Conservation (phyloP, 2,888 invertebrate species). For the Nomada ferruginata region DNA sequence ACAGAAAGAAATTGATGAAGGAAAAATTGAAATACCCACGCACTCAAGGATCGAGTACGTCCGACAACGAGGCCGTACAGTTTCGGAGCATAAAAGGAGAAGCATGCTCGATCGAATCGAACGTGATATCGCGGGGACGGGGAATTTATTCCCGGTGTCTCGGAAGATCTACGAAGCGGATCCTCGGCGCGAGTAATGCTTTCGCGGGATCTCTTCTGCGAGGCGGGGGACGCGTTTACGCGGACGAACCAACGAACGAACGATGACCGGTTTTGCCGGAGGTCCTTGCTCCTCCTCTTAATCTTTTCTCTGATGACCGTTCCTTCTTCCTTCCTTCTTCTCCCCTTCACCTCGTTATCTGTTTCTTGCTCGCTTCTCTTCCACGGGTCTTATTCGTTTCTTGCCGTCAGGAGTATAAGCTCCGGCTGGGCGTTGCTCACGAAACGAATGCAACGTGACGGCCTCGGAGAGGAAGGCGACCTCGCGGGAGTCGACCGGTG, state of each 20-base stretch:
- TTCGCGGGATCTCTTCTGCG: slow-evolving; percentile 50
- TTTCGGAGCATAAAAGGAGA: too few relatives aligned
- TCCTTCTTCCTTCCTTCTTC: slow-evolving; percentile 61
- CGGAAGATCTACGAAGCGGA: slow-evolving; percentile 34
- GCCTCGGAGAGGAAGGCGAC: slow-evolving; percentile 63
- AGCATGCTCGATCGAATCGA: neutral
- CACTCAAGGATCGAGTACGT: too few relatives aligned
- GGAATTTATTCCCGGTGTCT: slow-evolving; percentile 33
- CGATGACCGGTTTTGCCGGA: slow-evolving; percentile 72
- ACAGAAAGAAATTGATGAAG: too few relatives aligned
- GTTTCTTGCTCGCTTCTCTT: slow-evolving; percentile 48
- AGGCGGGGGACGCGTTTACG: slow-evolving; percentile 68
- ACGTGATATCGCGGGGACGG: slow-evolving; percentile 21
- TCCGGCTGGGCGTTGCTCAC: slow-evolving; percentile 63
- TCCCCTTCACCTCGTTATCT: slow-evolving; percentile 68
- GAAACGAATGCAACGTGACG: slow-evolving; percentile 61
- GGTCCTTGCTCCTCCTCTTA: slow-evolving; percentile 75
- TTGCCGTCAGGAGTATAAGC: slow-evolving; percentile 45
- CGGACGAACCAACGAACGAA: slow-evolving; percentile 62
- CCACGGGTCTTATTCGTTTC: slow-evolving; percentile 33
- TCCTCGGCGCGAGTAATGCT: slow-evolving; percentile 56
- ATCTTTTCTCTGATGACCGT: slow-evolving; percentile 70
- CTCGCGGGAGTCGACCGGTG: slow-evolving; percentile 39
- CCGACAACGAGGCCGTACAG: too few relatives aligned
- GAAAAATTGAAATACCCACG: too few relatives aligned